Percentiles rank a stretch among this genome's conserved stretches.
phyloP scores from a whole-genome alignment of 2,113 vertebrate species.

The Lepidothrix coronata region DNA sequence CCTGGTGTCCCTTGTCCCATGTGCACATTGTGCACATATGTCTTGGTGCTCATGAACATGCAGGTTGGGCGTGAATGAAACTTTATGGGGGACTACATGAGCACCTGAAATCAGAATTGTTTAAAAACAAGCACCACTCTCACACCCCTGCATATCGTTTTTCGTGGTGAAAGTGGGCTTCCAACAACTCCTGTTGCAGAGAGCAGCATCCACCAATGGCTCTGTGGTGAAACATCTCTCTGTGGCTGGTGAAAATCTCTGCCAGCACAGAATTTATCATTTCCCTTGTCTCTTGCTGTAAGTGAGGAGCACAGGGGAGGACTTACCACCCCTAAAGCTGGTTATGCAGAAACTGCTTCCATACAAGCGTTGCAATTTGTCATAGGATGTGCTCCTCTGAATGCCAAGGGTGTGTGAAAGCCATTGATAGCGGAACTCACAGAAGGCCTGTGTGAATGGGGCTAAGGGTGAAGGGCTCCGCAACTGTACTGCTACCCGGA shows the following conservation, averaged over 20 bases:
- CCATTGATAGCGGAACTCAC: neutral
- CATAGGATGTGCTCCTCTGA: neutral
- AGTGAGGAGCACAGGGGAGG: neutral
- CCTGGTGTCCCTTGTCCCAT: neutral
- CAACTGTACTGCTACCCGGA: neutral
- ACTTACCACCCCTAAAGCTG: neutral
- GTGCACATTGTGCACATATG: neutral
- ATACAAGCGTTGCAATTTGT: neutral
- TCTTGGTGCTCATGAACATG: neutral
- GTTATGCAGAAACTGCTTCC: neutral
- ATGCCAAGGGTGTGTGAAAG: neutral
- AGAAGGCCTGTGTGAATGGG: neutral
- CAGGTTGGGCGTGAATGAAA: neutral
- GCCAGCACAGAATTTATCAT: neutral
- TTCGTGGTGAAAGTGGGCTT: neutral
- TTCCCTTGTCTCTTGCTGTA: neutral
- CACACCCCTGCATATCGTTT: neutral
- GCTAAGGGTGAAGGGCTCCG: fast-evolving
- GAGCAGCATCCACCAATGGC: neutral
- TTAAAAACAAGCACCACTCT: neutral
- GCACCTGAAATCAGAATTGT: neutral
- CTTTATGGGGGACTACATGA: neutral
- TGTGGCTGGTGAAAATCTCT: neutral
- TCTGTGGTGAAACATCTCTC: neutral
- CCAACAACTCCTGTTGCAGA: fast-evolving